A percentile compares a stretch with the other conserved stretches of the same genome.
These are phyloP conservation scores for Saimiri boliviensis DNA, from an alignment of 2,113 vertebrate genomes.

Conservation along the genomic window DNA sequence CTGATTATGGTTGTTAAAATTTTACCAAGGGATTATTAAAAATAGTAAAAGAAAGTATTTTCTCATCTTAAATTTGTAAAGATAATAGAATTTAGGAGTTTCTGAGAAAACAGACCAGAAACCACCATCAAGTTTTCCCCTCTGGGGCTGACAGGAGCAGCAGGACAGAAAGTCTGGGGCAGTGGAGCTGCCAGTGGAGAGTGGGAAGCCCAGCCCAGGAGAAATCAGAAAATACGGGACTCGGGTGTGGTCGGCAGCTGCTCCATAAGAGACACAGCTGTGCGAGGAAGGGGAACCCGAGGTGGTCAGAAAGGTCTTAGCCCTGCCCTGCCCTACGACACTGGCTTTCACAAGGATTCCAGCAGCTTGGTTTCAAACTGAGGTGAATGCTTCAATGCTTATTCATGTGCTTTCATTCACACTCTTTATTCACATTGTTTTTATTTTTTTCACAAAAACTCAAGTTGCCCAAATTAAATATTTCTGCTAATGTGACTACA, in stretches of 20 bases:
- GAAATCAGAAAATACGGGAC: constrained; percentile 39
- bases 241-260: neutral
- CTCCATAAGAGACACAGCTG: constrained; percentile 47
- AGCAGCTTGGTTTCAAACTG: constrained; percentile 83
- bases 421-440: constrained; percentile 24
- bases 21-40: constrained; percentile 87
- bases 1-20: constrained; percentile 27
- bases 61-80: constrained; percentile 77
- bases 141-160: constrained; percentile 70
- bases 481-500: constrained; percentile 71
- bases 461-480: constrained; percentile 79
- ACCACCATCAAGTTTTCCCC: constrained; percentile 69
- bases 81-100: constrained; percentile 79
- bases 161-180: constrained; percentile 72
- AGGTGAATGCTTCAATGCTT: constrained; percentile 76
- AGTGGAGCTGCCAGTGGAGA: constrained; percentile 19
- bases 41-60: constrained; percentile 84
- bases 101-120: constrained; percentile 83
- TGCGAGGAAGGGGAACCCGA: constrained; percentile 69
- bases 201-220: constrained; percentile 29
- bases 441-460: constrained; percentile 75
- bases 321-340: constrained; percentile 72
- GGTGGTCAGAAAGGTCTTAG: constrained; percentile 71
- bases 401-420: constrained; percentile 21
- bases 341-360: constrained; percentile 66